Percentiles rank a stretch among this genome's conserved stretches.
Conservation (phyloP, 2,888 invertebrate genomes). For the Glaucopsyche alexis region DNA sequence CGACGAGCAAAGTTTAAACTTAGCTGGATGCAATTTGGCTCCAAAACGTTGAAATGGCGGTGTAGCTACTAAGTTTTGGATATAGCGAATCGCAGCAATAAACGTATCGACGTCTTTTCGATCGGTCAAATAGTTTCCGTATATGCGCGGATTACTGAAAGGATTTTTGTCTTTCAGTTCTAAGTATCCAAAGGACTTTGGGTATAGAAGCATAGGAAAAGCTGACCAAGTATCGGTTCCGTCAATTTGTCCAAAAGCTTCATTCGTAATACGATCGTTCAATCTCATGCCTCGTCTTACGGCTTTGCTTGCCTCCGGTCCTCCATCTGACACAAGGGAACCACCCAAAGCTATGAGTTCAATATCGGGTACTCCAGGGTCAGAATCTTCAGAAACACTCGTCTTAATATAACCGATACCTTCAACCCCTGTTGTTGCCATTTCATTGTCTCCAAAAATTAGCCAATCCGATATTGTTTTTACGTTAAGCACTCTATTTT, state of each 20-base stretch:
- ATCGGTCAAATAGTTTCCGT: conserved; percentile 88
- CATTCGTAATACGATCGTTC: conserved; percentile 74
- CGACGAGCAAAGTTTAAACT: conserved; percentile 75
- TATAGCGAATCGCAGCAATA: conserved; percentile 81
- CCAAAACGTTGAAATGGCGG: conserved; percentile 81
- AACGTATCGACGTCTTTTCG: conserved; percentile 80
- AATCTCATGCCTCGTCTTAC: conserved; percentile 79
- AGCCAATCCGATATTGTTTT: conserved; percentile 53
- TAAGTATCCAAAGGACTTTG: conserved; percentile 85
- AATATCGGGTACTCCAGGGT: conserved; percentile 81
- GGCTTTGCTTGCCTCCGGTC: conserved; percentile 58
- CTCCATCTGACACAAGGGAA: conserved; percentile 82
- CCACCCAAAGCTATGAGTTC: conserved; percentile 83
- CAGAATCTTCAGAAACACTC: conserved; percentile 75
- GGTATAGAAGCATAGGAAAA: conserved; percentile 86
- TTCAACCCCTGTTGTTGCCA: conserved; percentile 83
- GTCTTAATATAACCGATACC: conserved; percentile 84
- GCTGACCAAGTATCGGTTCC: conserved; percentile 80
- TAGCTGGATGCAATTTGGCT: conserved; percentile 71
- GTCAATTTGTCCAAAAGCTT: conserved; percentile 78
- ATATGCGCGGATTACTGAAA: conserved; percentile 86
- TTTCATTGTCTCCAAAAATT: conserved; percentile 62
- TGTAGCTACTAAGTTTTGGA: conserved; percentile 79
- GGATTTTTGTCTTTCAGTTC: conserved; percentile 86
- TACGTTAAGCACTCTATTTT: conserved; percentile 48